These are phyloP conservation scores for Erebia ligea DNA, from an alignment of 2,888 invertebrate species.

Conservation along the genomic window DNA sequence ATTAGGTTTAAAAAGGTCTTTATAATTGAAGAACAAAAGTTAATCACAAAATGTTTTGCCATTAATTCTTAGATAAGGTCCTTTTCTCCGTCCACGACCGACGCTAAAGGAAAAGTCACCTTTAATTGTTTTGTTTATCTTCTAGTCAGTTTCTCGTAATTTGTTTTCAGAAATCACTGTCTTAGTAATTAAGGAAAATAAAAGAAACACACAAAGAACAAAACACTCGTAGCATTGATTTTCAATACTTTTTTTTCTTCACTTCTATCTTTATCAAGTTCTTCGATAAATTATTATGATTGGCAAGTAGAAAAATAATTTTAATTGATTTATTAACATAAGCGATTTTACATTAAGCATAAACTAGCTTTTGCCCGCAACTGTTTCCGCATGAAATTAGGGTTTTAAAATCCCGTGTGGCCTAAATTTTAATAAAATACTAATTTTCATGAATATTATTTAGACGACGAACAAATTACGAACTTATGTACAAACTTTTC, in stretches of 20 bases:
- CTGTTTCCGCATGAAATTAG: no score
- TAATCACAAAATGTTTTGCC: conserved; percentile 32
- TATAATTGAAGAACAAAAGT: conserved; percentile 9
- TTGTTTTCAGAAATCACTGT: neutral
- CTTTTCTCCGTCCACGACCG: conserved; percentile 8
- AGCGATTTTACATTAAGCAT: no score
- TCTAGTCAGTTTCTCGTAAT: conserved; percentile 7
- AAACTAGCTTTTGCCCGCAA: no score
- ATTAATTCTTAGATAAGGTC: conserved; percentile 35
- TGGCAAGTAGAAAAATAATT: no score
- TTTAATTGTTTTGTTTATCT: conserved; percentile 22
- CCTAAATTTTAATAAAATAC: no score
- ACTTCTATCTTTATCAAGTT: neutral
- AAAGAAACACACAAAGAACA: neutral
- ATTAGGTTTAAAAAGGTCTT: neutral
- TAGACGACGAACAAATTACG: no score
- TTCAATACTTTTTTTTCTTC: neutral
- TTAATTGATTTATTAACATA: no score
- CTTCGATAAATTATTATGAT: neutral
- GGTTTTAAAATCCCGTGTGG: no score
- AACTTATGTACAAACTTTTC: no score
- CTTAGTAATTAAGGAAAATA: conserved; percentile 1
- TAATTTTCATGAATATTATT: no score
- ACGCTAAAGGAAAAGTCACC: conserved; percentile 11
- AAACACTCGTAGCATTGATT: neutral